These are phyloP conservation scores for Sebastes alutus DNA, from an alignment of 2,797 vertebrate genomes.

Conservation along the genomic window DNA sequence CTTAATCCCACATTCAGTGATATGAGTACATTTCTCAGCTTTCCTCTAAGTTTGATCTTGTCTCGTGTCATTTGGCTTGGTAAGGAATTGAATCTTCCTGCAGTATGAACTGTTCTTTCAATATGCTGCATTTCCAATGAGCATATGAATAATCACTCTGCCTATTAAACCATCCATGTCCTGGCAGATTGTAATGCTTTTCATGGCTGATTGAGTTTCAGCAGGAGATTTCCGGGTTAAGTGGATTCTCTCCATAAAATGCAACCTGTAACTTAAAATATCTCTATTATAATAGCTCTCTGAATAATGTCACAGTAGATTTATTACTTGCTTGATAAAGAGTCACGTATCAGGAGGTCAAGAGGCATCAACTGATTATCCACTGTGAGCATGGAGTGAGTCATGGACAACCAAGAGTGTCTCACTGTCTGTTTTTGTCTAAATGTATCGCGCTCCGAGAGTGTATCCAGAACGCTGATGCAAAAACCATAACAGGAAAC, in stretches of 20 bases:
- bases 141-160: constrained; percentile 16
- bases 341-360: not conserved
- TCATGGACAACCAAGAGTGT: not conserved
- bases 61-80: constrained; percentile 3
- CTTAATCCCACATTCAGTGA: not conserved
- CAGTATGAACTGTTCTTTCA: constrained; percentile 2
- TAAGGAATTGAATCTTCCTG: not conserved
- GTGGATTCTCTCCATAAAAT: not conserved
- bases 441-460: not conserved
- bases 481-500: constrained; percentile 18
- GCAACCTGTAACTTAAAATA: not conserved
- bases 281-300: not conserved
- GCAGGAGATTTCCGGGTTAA: not conserved
- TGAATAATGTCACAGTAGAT: not conserved
- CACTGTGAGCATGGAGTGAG: constrained; percentile 4
- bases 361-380: constrained; percentile 1
- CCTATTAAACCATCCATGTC: not conserved
- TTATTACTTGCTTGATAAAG: not conserved
- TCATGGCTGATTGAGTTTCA: constrained; percentile 3
- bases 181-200: not conserved
- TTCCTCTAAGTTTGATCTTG: constrained; percentile 3
- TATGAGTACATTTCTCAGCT: not conserved
- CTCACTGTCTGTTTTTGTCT: not conserved
- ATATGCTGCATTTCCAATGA: not conserved
- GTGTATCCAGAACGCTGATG: constrained; percentile 6